These are phyloP conservation scores for Ophiothrix spiculata DNA, from an alignment of 35 echinoderm and acorn worm species.

Conservation along the genomic window DNA sequence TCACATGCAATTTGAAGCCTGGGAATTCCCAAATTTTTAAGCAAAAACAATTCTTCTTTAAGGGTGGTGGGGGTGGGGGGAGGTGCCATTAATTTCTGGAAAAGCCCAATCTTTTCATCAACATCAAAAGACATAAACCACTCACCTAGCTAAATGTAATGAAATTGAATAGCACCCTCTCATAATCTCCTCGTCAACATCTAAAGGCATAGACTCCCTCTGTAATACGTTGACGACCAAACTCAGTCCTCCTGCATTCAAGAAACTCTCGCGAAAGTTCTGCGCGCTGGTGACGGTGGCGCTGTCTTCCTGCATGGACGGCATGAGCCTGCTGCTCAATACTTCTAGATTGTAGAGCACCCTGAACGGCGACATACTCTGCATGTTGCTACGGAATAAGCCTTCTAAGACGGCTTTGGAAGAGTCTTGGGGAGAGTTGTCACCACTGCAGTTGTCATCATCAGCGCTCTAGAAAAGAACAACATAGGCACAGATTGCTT, in stretches of 20 bases:
- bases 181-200: constrained; percentile 82
- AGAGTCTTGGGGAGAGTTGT: constrained; percentile 43
- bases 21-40: no score
- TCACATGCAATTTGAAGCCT: no score
- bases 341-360: constrained; percentile 94
- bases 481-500: not conserved
- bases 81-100: no score
- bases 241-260: constrained; percentile 89
- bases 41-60: no score
- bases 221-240: constrained; percentile 76
- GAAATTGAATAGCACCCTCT: constrained; percentile 92
- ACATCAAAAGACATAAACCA: constrained; percentile 75
- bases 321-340: constrained; percentile 86
- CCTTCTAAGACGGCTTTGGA: constrained; percentile 62
- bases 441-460: not conserved
- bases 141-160: constrained; percentile 92
- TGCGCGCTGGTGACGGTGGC: constrained; percentile 71
- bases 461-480: not conserved
- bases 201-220: constrained; percentile 82
- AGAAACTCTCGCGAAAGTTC: constrained; percentile 86
- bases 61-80: no score
- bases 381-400: constrained; percentile 52
- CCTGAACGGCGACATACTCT: constrained; percentile 90
- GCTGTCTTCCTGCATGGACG: constrained; percentile 80
- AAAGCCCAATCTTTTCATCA: constrained; percentile 76